Evolutionary conservation across 2,113 vertebrate genomes (phyloP), one percentile per base, ranked within the genome.

Genomic region (Porphyrio hochstetteri): DNA sequence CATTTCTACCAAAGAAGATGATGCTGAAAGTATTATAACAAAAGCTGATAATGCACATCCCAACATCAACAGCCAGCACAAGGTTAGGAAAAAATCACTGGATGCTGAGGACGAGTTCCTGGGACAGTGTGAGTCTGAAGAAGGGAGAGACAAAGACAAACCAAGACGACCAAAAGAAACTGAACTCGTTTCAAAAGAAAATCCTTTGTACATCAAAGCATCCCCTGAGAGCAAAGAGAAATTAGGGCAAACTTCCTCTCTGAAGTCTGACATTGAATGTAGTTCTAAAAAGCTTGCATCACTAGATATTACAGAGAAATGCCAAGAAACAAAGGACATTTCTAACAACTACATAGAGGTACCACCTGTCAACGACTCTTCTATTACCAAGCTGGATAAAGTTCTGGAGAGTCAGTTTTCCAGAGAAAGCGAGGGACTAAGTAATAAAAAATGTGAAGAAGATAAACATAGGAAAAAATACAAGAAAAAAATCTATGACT

Each of bases 1-100:
- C 64, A 40, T 72, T 61, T 56, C 96, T 84, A 95, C 97, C 97
- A 97, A 97, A 97, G 97, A 98, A 84, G 96, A 63, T 17, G 60
- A 56, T 70, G 50, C 95, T 23, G 93, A 93, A 77, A 95, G 74
- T 77, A 31, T 75, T 63, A 35, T 67, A 13, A 61, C 90, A 42
- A 65, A 93, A 65, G 86, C 94, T 19, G 93, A 94, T 27, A 96
- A 93, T n/a, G 33, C 50, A 6, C 67, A 87, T 79, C 87, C 92
- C 19, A 63, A 36, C 12, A 20, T 76, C 38, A 68, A 38, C n/a
- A 67, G 69, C 57, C 97, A 96, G 38, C 92, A 92, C 44, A 76
- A 88, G 67, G 75, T 70, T 46, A 75, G 61, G 60, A 93, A 92
- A 92, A 89, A 44, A 24, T 46, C 86, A 46, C 16, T 25, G 48